These are phyloP conservation scores for Napeogenes inachia DNA, from an alignment of 2,888 invertebrate species.

Conservation along the genomic window DNA sequence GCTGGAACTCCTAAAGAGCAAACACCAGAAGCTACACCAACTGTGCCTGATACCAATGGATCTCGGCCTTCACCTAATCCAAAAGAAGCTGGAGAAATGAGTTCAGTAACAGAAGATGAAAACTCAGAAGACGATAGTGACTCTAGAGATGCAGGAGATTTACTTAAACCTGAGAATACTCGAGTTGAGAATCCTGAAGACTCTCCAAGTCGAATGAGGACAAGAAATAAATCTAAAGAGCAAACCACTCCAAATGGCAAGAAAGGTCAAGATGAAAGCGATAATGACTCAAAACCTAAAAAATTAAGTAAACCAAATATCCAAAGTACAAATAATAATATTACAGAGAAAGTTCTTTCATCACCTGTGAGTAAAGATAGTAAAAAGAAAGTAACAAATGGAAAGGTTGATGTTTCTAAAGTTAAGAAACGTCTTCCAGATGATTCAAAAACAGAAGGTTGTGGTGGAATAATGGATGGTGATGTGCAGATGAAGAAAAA, in stretches of 20 bases:
- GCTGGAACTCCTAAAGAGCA: conserved; percentile 87
- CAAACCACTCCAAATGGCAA: conserved; percentile 76
- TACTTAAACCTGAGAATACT: conserved; percentile 90
- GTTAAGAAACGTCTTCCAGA: conserved; percentile 78
- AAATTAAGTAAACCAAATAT: conserved; percentile 55
- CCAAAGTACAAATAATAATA: conserved; percentile 66
- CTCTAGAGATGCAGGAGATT: conserved; percentile 88
- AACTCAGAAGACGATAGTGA: conserved; percentile 97
- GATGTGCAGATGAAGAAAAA: conserved; percentile 79
- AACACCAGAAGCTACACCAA: conserved; percentile 78
- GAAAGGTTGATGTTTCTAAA: conserved; percentile 73
- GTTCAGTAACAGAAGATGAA: conserved; percentile 91
- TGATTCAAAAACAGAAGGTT: conserved; percentile 75
- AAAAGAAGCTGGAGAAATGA: conserved; percentile 83
- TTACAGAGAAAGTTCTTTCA: conserved; percentile 57
- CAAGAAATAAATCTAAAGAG: conserved; percentile 90
- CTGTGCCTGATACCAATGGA: conserved; percentile 72
- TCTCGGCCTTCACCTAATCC: conserved; percentile 81
- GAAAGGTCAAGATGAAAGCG: conserved; percentile 71
- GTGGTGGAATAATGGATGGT: conserved; percentile 65
- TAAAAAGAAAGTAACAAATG: conserved; percentile 69
- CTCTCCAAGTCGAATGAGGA: conserved; percentile 92
- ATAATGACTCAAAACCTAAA: conserved; percentile 66
- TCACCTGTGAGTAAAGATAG: conserved; percentile 63
- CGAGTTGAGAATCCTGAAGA: conserved; percentile 86